phyloP scores from a whole-genome alignment of 2,888 invertebrate species.

The Adela reaumurella region DNA sequence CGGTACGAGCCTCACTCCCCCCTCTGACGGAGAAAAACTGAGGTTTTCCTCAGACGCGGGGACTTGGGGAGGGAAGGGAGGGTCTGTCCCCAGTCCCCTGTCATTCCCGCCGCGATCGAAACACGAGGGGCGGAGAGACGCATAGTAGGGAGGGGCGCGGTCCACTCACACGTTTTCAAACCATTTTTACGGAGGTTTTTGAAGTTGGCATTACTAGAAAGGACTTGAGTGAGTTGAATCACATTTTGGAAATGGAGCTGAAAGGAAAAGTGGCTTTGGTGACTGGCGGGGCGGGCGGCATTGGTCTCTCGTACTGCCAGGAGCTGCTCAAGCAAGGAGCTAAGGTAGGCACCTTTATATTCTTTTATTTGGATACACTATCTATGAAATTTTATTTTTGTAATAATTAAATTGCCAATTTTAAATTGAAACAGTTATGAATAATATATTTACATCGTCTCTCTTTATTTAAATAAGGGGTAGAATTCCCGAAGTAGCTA shows the following conservation, averaged over 20 bases:
- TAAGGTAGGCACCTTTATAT: conserved; percentile 56
- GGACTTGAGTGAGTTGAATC: too few relatives aligned
- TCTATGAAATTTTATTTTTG: too few relatives aligned
- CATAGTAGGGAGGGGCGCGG: conserved; percentile 19
- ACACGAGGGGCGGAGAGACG: conserved; percentile 19
- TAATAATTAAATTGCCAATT: too few relatives aligned
- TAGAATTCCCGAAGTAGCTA: too few relatives aligned
- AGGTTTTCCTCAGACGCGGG: too few relatives aligned
- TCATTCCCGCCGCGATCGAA: conserved; percentile 37
- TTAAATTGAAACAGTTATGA: too few relatives aligned
- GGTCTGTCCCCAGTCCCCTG: conserved; percentile 14
- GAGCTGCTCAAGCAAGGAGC: conserved; percentile 70
- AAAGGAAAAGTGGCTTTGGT: conserved; percentile 71
- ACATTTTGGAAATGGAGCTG: conserved; percentile 55
- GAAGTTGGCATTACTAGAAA: too few relatives aligned
- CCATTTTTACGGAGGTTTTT: conserved; percentile 14
- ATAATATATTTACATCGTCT: too few relatives aligned
- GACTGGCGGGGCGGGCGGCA: conserved; percentile 71
- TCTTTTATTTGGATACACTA: not conserved
- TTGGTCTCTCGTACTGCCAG: conserved; percentile 69
- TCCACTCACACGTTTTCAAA: conserved; percentile 5
- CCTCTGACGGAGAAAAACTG: too few relatives aligned
- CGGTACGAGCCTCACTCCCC: too few relatives aligned
- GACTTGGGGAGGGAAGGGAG: conserved; percentile 28
- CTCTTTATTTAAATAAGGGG: too few relatives aligned